These are phyloP conservation scores for Uromys caudimaculatus DNA, from an alignment of 2,797 vertebrate species.

Conservation along the genomic window DNA sequence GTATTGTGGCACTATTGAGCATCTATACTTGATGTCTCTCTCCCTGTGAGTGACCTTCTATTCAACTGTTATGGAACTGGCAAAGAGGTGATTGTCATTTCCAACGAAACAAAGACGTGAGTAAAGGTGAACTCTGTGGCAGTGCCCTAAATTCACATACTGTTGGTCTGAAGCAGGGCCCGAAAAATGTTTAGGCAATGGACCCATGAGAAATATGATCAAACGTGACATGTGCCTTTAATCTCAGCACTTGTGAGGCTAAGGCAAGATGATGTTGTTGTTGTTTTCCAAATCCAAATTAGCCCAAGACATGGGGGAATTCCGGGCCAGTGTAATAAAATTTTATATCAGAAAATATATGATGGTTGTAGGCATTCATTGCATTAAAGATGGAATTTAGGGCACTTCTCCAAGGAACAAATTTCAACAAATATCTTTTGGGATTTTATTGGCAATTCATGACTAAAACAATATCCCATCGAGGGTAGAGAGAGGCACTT, in stretches of 20 bases:
- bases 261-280: neutral
- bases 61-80: neutral
- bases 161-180: neutral
- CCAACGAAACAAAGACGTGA: neutral
- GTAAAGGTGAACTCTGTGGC: neutral
- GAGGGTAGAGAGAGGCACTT: neutral
- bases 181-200: neutral
- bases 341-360: neutral
- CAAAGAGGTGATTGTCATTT: neutral
- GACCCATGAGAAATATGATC: neutral
- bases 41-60: neutral
- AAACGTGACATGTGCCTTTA: neutral
- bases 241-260: neutral
- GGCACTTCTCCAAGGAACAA: neutral
- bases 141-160: neutral
- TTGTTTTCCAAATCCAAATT: neutral
- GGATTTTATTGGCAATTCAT: neutral
- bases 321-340: neutral
- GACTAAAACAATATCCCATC: neutral
- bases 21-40: neutral
- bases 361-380: no score
- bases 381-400: neutral
- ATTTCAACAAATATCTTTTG: neutral
- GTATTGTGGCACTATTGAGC: neutral
- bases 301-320: neutral